These are phyloP conservation scores for Cerastis leucographa DNA, from an alignment of 2,888 invertebrate genomes.

Conservation along the genomic window DNA sequence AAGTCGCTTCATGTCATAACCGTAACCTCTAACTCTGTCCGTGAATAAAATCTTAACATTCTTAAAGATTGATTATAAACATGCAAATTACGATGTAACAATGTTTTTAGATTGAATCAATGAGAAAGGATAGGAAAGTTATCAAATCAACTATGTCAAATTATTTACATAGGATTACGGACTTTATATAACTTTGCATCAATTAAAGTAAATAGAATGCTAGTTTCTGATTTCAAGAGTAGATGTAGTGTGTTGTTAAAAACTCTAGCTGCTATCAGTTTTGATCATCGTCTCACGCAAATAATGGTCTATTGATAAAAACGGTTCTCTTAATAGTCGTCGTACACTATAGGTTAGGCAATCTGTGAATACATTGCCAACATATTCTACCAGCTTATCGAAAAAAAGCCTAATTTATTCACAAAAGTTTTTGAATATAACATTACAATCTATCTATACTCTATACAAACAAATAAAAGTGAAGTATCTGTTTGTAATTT, in stretches of 20 bases:
- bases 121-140: conserved; percentile 24
- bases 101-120: conserved; percentile 33
- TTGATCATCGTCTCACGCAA: conserved; percentile 56
- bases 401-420: background rate
- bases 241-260: background rate
- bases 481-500: no score
- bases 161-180: conserved; percentile 10
- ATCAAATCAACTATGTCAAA: conserved; percentile 13
- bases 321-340: conserved; percentile 28
- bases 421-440: background rate
- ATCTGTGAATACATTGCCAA: conserved; percentile 28
- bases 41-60: conserved; percentile 53
- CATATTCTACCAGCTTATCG: background rate
- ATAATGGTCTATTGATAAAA: conserved; percentile 62
- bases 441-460: no score
- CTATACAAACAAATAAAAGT: no score
- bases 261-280: conserved; percentile 34
- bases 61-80: conserved; percentile 27
- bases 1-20: conserved; percentile 53
- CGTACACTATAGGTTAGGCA: conserved; percentile 34
- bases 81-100: conserved; percentile 49
- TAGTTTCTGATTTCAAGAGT: conserved; percentile 9
- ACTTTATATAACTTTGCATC: background rate
- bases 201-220: background rate
- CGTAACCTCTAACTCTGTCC: conserved; percentile 56